Evolutionary conservation across 2,113 vertebrate genomes (phyloP).

Genomic region (Rhinopomastus cyanomelas): DNA sequence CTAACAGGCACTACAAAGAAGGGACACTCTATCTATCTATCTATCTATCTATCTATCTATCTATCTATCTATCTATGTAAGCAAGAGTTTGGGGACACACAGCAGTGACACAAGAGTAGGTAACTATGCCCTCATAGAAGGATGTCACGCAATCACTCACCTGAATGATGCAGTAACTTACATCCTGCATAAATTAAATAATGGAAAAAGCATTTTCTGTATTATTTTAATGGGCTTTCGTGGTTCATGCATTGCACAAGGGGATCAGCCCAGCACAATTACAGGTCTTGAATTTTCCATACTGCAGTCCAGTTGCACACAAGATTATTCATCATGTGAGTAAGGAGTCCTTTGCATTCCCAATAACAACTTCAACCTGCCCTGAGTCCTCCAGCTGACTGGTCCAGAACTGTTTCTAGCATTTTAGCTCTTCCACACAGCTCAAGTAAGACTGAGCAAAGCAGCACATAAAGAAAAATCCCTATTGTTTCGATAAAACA

Average conservation of each 20-base stretch:
- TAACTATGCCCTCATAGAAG: neutral
- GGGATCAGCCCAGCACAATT: neutral
- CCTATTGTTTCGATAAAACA: neutral
- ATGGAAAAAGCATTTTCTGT: neutral
- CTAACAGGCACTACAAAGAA: no score
- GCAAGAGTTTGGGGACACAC: neutral
- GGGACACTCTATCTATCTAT: no score
- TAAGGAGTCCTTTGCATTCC: neutral
- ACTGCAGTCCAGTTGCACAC: neutral
- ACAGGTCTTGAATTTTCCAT: neutral
- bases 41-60: no score
- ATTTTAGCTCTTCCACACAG: neutral
- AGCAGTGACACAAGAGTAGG: neutral
- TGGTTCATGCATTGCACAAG: fast-evolving
- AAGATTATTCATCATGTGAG: neutral
- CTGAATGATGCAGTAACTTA: neutral
- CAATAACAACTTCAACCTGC: neutral
- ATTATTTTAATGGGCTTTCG: neutral
- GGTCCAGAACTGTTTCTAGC: neutral
- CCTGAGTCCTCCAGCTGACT: neutral
- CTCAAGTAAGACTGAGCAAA: neutral
- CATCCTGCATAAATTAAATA: neutral
- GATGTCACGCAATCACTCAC: neutral
- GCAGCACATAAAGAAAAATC: neutral
- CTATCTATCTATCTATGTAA: no score